phyloP scores from a whole-genome alignment of 2,888 invertebrate genomes.

The Carpatolechia fugitivella region DNA sequence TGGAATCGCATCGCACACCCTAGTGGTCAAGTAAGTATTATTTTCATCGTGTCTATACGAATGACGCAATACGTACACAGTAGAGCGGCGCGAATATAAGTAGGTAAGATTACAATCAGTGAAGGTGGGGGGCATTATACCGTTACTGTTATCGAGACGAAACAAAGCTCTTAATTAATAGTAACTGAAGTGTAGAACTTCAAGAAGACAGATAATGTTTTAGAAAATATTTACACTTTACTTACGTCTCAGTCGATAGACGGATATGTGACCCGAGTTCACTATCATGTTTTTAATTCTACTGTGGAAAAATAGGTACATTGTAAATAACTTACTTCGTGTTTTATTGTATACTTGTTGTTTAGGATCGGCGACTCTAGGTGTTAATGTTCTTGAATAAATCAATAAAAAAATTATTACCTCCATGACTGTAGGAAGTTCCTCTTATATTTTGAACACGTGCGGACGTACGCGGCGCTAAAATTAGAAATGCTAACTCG shows the following conservation, averaged over 20 bases:
- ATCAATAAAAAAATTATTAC: too few relatives aligned
- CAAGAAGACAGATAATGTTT: not conserved
- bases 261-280: not conserved
- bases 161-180: not conserved
- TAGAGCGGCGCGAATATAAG: not conserved
- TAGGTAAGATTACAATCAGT: conserved; percentile 1
- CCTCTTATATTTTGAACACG: too few relatives aligned
- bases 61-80: conserved; percentile 3
- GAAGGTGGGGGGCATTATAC: conserved; percentile 3
- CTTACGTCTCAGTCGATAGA: not conserved
- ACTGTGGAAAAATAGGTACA: not conserved
- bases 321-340: not conserved
- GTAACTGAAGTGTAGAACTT: not conserved
- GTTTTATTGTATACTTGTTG: too few relatives aligned
- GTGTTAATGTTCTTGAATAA: too few relatives aligned
- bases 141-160: not conserved
- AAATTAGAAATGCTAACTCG: too few relatives aligned
- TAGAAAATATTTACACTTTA: not conserved
- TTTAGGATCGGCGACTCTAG: too few relatives aligned
- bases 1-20: not conserved
- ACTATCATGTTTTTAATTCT: not conserved
- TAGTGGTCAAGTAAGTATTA: not conserved
- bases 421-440: too few relatives aligned
- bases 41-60: not conserved
- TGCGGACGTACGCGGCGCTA: too few relatives aligned